Evolutionary conservation across 2,113 vertebrate genomes (phyloP).

Genomic region (Notarius lentiginosus): DNA sequence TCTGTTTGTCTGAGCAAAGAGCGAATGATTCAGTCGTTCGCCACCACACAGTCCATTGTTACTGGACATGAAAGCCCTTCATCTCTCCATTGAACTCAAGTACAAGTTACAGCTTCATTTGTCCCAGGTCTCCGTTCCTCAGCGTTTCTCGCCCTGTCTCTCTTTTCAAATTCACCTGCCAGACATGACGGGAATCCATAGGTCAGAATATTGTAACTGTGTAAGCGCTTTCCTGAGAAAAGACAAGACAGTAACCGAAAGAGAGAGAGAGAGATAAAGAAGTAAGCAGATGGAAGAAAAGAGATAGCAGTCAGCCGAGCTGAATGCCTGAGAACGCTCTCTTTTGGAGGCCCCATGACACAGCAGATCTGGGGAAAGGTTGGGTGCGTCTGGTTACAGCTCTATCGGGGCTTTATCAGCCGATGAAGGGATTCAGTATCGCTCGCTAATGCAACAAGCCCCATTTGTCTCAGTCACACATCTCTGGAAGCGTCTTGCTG

Average conservation of each 20-base stretch:
- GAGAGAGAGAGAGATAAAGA: slow-evolving; percentile 7
- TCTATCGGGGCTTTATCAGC: slow-evolving; percentile 74
- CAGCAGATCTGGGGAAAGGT: slow-evolving; percentile 70
- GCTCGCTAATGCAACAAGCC: slow-evolving; percentile 74
- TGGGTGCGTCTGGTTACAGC: slow-evolving; percentile 73
- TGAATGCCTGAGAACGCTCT: slow-evolving; percentile 59
- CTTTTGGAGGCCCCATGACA: slow-evolving; percentile 63
- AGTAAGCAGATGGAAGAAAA: slow-evolving; percentile 39
- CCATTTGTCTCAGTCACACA: slow-evolving; percentile 77
- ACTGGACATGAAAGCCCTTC: slow-evolving; percentile 30
- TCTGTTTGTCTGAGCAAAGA: slow-evolving; percentile 29
- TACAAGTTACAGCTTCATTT: slow-evolving; percentile 27
- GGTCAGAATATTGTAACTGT: slow-evolving; percentile 47
- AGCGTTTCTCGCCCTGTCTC: slow-evolving; percentile 12
- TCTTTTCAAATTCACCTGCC: slow-evolving; percentile 37
- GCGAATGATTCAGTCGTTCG: slow-evolving; percentile 37
- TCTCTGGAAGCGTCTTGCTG: slow-evolving; percentile 71
- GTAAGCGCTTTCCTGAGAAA: slow-evolving; percentile 29
- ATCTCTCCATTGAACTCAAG: slow-evolving; percentile 30
- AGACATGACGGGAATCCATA: slow-evolving; percentile 46
- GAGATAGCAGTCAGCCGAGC: slow-evolving; percentile 38
- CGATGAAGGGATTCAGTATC: slow-evolving; percentile 71
- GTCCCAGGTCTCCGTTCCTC: slow-evolving; percentile 1
- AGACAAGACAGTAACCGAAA: slow-evolving; percentile 14
- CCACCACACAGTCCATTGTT: slow-evolving; percentile 33